These are phyloP conservation scores for Hydraecia micacea DNA, from an alignment of 2,888 invertebrate species.

Conservation along the genomic window DNA sequence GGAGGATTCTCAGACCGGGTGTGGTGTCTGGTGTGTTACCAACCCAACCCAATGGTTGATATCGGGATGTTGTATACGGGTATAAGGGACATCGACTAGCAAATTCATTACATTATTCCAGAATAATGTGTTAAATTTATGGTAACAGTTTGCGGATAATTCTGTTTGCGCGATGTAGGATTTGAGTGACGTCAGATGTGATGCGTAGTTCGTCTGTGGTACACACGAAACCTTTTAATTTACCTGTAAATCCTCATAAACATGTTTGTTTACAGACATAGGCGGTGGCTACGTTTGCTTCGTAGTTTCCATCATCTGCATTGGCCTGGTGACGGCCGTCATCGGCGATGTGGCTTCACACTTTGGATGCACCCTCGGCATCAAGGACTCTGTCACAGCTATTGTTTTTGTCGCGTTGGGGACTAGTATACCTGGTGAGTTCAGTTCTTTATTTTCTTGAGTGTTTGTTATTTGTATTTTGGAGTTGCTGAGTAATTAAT, in stretches of 20 bases:
- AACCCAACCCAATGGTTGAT: too few species aligned
- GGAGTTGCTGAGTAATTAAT: not conserved
- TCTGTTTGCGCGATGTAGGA: not conserved
- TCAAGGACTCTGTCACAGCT: constrained; percentile 99
- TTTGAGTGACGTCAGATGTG: not conserved
- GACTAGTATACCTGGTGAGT: constrained; percentile 98
- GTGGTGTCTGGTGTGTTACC: too few species aligned
- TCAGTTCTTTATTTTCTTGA: not conserved
- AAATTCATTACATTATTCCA: not conserved
- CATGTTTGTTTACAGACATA: constrained; percentile 91
- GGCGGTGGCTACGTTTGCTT: constrained; percentile 99
- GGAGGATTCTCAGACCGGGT: too few species aligned
- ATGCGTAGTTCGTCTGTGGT: not conserved
- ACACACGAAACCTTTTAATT: not conserved
- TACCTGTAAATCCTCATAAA: not conserved
- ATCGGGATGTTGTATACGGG: too few species aligned
- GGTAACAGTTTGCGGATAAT: not conserved
- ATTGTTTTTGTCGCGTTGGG: constrained; percentile 99
- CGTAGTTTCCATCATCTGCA: constrained; percentile 96
- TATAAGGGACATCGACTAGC: too few species aligned
- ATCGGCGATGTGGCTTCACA: constrained; percentile 99
- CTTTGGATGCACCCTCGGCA: constrained; percentile 99
- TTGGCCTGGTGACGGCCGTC: constrained; percentile 98
- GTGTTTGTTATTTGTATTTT: not conserved
- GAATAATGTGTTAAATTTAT: not conserved